Conservation (phyloP, 2,888 invertebrate genomes). For the Lithophane ornitopus region DNA sequence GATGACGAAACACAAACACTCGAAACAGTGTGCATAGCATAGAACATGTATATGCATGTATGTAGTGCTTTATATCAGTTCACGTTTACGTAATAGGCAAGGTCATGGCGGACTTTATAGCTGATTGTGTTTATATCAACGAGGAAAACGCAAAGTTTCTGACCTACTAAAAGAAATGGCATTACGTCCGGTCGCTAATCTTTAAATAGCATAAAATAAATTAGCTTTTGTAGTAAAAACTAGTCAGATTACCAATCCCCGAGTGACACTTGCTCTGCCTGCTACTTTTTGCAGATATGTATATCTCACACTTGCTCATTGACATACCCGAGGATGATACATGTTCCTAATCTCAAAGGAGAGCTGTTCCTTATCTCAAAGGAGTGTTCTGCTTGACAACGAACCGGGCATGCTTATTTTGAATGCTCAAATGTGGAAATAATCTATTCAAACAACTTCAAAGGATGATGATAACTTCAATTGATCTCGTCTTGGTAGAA, state of each 20-base stretch:
- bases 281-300: slow-evolving; percentile 90
- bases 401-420: slow-evolving; percentile 86
- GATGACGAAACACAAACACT: slow-evolving; percentile 2
- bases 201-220: not conserved
- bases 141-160: not conserved
- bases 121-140: slow-evolving; percentile 1
- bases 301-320: slow-evolving; percentile 89
- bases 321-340: slow-evolving; percentile 78
- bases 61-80: not conserved
- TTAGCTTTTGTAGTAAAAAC: not conserved
- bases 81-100: slow-evolving; percentile 7
- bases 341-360: slow-evolving; percentile 73
- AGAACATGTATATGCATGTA: not conserved
- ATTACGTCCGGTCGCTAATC: not conserved
- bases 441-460: slow-evolving; percentile 91
- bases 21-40: not conserved
- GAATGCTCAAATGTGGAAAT: slow-evolving; percentile 91
- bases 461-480: slow-evolving; percentile 91
- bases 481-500: slow-evolving; percentile 91
- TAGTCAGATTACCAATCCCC: slow-evolving; percentile 86
- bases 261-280: slow-evolving; percentile 90
- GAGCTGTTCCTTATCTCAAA: slow-evolving; percentile 72
- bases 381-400: slow-evolving; percentile 79
- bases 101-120: slow-evolving; percentile 6
- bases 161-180: not conserved